Evolutionary conservation across 2,888 invertebrate species (phyloP), one percentile per base, ranked within the genome.

Genomic region (Panzeria rudis): DNA sequence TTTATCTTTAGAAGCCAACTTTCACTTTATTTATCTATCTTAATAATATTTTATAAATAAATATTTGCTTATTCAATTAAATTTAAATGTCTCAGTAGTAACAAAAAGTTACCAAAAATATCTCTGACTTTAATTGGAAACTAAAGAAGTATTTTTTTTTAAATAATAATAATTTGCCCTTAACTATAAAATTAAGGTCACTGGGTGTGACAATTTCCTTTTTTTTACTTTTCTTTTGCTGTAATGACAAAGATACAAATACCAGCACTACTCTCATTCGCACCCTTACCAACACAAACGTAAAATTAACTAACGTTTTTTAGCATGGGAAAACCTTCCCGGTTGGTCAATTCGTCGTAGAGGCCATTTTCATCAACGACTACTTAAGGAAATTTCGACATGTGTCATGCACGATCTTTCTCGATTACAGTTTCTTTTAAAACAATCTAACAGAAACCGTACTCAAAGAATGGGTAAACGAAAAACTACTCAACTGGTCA

Each of bases 171-270:
- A 69, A 77, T 75, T 75, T 82, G 78, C 81, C 78, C 85, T 82
- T 85, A 82, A 79, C 69, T 61, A 61, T 54, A 66, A 85, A 79
- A 85, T 82, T 85, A 82, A 85, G 85, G 85, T 85, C 85, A 85
- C 82, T 85, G 85, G 85, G 85, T 82, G 85, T 79, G 82, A 85
- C 75, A 85, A 78, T 85, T 85, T 81, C 52, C 44, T 71, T 68
- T 54, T 68, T 54, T 56, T 54, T 41, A 29, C 13, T 8, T 56
- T 0, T 66, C 44, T 79, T 80, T 38, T 17, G 66, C 50, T 29
- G 13, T 25, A 54, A 61, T 44, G n/a, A 35, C 17, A 20, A 47
- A 52, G 35, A 61, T 68, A 68, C 38, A 7, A 23, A 50, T 2
- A 68, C 72, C 2, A 23, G 17, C 52, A 61, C 47, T 15, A 80